These are phyloP conservation scores for Theristicus caerulescens DNA, from an alignment of 2,113 vertebrate genomes.

Conservation along the genomic window DNA sequence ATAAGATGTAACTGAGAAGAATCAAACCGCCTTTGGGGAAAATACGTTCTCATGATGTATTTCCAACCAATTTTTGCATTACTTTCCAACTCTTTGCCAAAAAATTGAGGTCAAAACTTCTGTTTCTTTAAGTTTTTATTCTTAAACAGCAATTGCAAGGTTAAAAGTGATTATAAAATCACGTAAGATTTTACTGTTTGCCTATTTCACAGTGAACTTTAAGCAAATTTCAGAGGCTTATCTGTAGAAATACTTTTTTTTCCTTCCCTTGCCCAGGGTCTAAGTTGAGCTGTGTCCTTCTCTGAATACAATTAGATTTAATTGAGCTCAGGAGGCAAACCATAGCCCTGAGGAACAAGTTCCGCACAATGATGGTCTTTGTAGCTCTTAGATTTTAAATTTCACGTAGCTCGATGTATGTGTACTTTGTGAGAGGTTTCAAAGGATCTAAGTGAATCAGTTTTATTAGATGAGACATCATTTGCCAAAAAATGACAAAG, in stretches of 20 bases:
- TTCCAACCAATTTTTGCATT: neutral
- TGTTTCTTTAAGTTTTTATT: neutral
- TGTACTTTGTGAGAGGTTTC: neutral
- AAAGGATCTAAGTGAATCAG: neutral
- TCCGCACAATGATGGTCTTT: neutral
- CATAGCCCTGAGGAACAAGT: neutral
- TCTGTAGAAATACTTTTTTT: neutral
- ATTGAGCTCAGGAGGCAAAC: neutral
- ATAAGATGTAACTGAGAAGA: neutral
- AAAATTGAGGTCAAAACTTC: neutral
- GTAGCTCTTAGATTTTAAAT: neutral
- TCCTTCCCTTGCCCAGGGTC: neutral
- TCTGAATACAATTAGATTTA: neutral
- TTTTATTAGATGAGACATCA: neutral
- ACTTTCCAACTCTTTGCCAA: neutral
- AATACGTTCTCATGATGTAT: neutral
- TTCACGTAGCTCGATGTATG: neutral
- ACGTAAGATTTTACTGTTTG: neutral
- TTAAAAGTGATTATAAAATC: neutral
- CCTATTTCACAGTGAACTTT: neutral
- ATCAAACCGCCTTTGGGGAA: neutral
- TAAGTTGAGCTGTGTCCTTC: neutral
- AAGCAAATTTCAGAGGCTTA: neutral
- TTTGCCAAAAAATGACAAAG: neutral
- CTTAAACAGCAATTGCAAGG: neutral